phyloP scores from a whole-genome alignment of 2,797 vertebrate species.

The Nyctalus aviator region DNA sequence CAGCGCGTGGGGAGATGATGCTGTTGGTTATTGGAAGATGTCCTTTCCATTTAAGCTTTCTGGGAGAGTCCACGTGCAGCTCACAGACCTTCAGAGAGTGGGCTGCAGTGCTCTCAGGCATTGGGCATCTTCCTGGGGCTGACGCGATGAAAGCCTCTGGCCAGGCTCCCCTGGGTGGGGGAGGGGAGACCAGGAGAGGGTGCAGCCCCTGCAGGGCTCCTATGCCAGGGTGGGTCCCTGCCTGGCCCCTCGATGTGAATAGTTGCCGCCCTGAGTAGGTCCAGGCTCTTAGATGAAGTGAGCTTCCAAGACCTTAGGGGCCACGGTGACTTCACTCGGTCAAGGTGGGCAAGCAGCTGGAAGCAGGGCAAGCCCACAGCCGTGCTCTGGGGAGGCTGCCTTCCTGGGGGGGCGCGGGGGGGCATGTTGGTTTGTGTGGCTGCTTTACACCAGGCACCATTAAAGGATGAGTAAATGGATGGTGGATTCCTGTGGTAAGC shows the following conservation, averaged over 20 bases:
- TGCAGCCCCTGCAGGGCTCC: too few relatives aligned
- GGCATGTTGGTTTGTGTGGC: background rate
- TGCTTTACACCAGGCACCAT: background rate
- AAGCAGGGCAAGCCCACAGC: background rate
- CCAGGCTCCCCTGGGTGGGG: background rate
- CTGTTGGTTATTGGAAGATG: slow-evolving; percentile 34
- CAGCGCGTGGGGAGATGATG: background rate
- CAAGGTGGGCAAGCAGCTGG: background rate
- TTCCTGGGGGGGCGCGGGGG: background rate
- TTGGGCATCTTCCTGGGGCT: background rate
- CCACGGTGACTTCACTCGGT: background rate
- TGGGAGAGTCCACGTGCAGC: background rate
- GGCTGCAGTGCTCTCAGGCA: background rate
- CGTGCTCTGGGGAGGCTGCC: background rate
- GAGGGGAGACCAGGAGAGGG: background rate
- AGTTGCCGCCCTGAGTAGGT: background rate
- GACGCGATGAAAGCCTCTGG: background rate
- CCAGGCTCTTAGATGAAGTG: background rate
- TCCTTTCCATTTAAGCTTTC: slow-evolving; percentile 16
- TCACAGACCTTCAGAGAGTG: slow-evolving; percentile 5
- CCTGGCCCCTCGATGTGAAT: background rate
- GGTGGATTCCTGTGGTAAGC: background rate
- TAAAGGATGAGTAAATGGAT: background rate
- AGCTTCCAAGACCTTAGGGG: background rate
- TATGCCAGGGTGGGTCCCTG: background rate